phyloP scores from a whole-genome alignment of 2,113 vertebrate genomes.

The Xyliphius kryptos region DNA sequence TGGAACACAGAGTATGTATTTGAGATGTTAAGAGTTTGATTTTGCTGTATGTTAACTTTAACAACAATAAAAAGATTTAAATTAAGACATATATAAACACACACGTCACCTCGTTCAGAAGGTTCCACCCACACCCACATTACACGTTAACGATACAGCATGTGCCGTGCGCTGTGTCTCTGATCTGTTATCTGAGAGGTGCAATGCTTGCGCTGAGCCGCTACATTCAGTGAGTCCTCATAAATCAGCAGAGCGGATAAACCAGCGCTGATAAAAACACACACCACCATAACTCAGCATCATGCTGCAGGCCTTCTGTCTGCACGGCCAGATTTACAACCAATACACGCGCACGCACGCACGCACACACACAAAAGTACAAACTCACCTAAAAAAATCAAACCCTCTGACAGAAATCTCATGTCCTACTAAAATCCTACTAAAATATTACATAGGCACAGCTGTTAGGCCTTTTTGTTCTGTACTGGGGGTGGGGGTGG shows the following conservation, averaged over 20 bases:
- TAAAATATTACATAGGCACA: too few relatives aligned
- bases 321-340: conserved; percentile 33
- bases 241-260: conserved; percentile 40
- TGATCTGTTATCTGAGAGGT: conserved; percentile 24
- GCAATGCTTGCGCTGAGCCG: conserved; percentile 4
- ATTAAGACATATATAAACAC: neutral
- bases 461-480: too few relatives aligned
- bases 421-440: too few relatives aligned
- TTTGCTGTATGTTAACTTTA: too few relatives aligned
- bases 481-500: too few relatives aligned
- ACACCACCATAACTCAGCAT: conserved; percentile 28
- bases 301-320: conserved; percentile 38
- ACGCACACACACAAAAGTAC: conserved; percentile 5
- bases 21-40: too few relatives aligned
- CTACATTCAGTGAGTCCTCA: conserved; percentile 27
- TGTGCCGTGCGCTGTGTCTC: conserved; percentile 14
- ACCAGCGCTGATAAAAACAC: conserved; percentile 37
- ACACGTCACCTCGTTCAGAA: conserved; percentile 1
- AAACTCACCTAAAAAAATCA: neutral
- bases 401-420: too few relatives aligned
- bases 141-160: conserved; percentile 3
- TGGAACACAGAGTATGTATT: too few relatives aligned
- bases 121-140: neutral
- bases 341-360: conserved; percentile 12
- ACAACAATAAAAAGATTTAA: too few relatives aligned